A percentile compares a stretch with the other conserved stretches of the same genome.
phyloP scores from a whole-genome alignment of 1,140 invertebrate species.

The Limonius californicus region DNA sequence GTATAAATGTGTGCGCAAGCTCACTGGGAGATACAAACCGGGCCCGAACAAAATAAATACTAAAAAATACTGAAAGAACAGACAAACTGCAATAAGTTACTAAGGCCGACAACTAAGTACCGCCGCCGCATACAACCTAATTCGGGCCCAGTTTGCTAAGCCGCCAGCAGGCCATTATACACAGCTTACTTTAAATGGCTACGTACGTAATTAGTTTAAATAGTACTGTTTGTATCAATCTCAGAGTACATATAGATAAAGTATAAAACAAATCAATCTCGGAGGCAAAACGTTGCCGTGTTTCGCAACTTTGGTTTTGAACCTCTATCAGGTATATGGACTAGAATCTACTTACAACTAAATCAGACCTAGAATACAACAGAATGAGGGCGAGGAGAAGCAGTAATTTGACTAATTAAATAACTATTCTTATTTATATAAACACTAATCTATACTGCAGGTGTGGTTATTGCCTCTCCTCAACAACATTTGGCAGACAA shows the following conservation, averaged over 20 bases:
- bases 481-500: conserved; percentile 43
- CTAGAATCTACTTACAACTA: conserved; percentile 35
- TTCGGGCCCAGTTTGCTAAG: conserved; percentile 25
- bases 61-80: conserved; percentile 15
- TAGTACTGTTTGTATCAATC: conserved; percentile 33
- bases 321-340: conserved; percentile 8
- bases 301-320: conserved; percentile 12
- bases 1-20: conserved; percentile 44
- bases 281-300: conserved; percentile 20
- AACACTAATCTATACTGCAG: conserved; percentile 24
- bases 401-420: conserved; percentile 33
- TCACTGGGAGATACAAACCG: conserved; percentile 33
- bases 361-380: conserved; percentile 43
- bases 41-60: conserved; percentile 27
- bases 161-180: conserved; percentile 38
- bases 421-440: conserved; percentile 24
- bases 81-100: conserved; percentile 11
- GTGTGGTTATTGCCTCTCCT: conserved; percentile 34
- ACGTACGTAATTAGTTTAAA: conserved; percentile 31
- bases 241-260: conserved; percentile 36
- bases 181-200: conserved; percentile 35
- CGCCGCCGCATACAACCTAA: conserved; percentile 18
- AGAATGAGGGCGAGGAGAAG: conserved; percentile 38
- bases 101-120: conserved; percentile 26
- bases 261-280: conserved; percentile 35